These are phyloP conservation scores for Antennarius striatus DNA, from an alignment of 2,113 vertebrate genomes.

Conservation along the genomic window DNA sequence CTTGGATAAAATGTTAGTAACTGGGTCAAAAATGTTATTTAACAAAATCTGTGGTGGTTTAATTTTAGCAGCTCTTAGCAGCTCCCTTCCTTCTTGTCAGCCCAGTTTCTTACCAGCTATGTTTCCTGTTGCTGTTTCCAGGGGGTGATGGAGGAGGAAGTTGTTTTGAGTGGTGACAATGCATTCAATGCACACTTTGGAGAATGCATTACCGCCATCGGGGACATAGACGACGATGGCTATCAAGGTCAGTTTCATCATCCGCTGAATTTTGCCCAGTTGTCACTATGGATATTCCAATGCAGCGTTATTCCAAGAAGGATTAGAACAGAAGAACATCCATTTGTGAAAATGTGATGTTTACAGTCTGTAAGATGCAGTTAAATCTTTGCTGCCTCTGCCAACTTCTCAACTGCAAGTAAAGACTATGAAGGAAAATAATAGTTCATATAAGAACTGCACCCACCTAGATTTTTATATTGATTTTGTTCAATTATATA, in stretches of 20 bases:
- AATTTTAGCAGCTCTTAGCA: neutral
- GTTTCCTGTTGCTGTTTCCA: slow-evolving; percentile 69
- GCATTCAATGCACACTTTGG: slow-evolving; percentile 96
- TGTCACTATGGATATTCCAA: no score
- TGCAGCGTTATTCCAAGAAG: no score
- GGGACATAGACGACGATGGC: slow-evolving; percentile 93
- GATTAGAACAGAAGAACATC: no score
- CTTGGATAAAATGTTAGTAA: neutral
- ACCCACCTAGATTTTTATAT: neutral
- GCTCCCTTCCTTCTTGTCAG: slow-evolving; percentile 18
- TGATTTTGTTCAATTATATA: neutral
- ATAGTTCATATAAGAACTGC: neutral
- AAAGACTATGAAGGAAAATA: no score
- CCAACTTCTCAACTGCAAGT: neutral
- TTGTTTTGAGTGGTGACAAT: slow-evolving; percentile 80
- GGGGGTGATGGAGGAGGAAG: slow-evolving; percentile 91
- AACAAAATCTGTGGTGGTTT: slow-evolving; percentile 26
- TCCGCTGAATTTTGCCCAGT: no score
- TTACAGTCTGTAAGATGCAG: no score
- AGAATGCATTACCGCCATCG: slow-evolving; percentile 88
- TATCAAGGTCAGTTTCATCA: slow-evolving; percentile 85
- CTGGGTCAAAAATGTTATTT: slow-evolving; percentile 18
- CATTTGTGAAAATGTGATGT: no score
- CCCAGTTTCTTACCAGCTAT: slow-evolving; percentile 15
- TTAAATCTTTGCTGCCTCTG: no score